Evolutionary conservation across 2,888 invertebrate species (phyloP), one percentile per base, ranked within the genome.

Genomic region (Halictus quadricinctus): DNA sequence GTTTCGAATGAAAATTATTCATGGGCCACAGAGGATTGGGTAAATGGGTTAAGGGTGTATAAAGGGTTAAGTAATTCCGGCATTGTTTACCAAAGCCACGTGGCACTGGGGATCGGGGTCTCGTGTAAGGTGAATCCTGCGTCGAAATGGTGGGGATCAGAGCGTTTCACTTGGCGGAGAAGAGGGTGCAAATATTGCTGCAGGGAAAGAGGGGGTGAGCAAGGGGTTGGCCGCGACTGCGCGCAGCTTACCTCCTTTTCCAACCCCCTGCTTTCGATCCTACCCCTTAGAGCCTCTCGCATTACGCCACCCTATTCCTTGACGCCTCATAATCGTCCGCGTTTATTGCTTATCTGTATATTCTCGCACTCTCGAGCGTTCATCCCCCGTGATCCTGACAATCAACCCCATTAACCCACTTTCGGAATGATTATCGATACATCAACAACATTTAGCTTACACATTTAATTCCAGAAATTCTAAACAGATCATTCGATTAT

Each of bases 21-120:
- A 69, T 43, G 69, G 21, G 8, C 21, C n/a, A n/a, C 21, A 18
- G 69, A 43, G 69, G 12, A 41, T 41, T 12, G 18, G n/a, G 10
- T 69, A 69, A 18, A 43, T 69, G 21, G 69, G 69, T 21, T 5
- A 41, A 69, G 69, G 69, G 69, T 69, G 69, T 69, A 10, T 43
- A 69, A 69, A 43, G 18, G n/a, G 15, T 15, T n/a, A 76, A 76
- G 78, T 79, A 80, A 89, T 88, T 86, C 80, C 50, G 72, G 80
- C 81, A 87, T 90, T 91, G 91, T 91, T 91, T 92, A 92, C 91
- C 82, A 89, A 85, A 83, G 90, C 88, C 92, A 92, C 92, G 92
- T 92, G 91, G 92, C 87, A 80, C 18, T 73, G 43, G 50, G 79
- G 74, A 70, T 72, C 60, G 87, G 66, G 82, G 83, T 81, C 84